Percentiles rank a stretch among this genome's conserved stretches.
phyloP scores from a whole-genome alignment of 2,113 vertebrate genomes.

The Oophaga pumilio region DNA sequence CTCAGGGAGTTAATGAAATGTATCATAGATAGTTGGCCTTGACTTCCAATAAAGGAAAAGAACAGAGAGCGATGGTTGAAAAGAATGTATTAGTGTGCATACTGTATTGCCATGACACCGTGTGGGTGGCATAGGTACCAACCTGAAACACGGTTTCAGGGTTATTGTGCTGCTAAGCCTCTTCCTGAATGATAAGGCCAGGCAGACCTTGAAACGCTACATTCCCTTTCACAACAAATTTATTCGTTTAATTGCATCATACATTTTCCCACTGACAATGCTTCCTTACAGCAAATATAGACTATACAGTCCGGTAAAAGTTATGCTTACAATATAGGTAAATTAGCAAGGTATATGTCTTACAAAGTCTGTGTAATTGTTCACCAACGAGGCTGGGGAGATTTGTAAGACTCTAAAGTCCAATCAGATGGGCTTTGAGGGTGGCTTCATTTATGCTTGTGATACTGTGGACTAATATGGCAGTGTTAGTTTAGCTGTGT shows the following conservation, averaged over 20 bases:
- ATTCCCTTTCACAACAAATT: neutral
- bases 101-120: neutral
- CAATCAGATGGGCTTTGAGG: neutral
- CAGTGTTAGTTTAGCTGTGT: neutral
- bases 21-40: slow-evolving; percentile 23
- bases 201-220: neutral
- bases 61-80: slow-evolving; percentile 1
- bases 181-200: neutral
- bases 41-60: neutral
- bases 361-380: neutral
- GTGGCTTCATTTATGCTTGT: neutral
- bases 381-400: too few species aligned
- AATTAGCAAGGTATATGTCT: neutral
- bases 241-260: neutral
- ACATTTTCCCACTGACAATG: neutral
- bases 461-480: neutral
- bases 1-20: slow-evolving; percentile 12
- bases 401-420: neutral
- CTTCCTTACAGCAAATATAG: neutral
- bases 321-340: neutral
- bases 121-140: slow-evolving; percentile 5
- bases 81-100: neutral
- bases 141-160: neutral
- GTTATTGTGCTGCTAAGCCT: neutral
- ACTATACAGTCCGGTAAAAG: neutral